Percentiles rank a stretch among this genome's conserved stretches.
Evolutionary conservation across 2,888 invertebrate species (phyloP).

Genomic region (Tetragnatha montana): DNA sequence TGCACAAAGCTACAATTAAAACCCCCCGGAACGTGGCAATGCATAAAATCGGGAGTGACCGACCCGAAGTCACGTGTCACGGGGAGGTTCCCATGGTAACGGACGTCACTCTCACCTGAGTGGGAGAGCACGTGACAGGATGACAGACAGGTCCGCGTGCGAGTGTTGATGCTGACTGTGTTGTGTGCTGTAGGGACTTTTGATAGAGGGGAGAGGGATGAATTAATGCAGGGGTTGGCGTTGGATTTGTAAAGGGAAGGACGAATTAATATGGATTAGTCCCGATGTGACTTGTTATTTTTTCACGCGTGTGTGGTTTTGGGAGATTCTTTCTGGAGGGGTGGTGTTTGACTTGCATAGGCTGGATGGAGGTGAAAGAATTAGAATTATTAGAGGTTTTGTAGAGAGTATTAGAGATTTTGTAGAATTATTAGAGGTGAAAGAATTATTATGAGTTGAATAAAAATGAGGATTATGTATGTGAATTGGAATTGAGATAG

Average conservation of each 20-base stretch:
- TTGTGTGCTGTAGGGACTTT: background rate
- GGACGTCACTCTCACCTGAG: constrained; percentile 58
- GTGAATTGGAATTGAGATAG: too few species aligned
- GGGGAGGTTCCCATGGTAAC: constrained; percentile 44
- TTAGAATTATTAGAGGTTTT: too few species aligned
- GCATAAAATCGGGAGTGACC: constrained; percentile 49
- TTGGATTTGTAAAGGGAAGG: background rate
- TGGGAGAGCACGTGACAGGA: constrained; percentile 34
- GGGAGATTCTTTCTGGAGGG: too few species aligned
- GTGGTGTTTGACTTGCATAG: too few species aligned
- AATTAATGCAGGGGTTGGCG: background rate
- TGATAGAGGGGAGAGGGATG: background rate
- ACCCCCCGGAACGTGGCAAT: constrained; percentile 45
- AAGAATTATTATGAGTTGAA: too few species aligned
- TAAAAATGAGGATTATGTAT: too few species aligned
- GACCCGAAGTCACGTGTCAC: constrained; percentile 5
- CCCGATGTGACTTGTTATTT: too few species aligned
- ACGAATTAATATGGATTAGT: background rate
- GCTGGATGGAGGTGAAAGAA: too few species aligned
- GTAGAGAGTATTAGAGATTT: too few species aligned
- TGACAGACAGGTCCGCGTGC: background rate
- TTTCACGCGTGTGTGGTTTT: too few species aligned
- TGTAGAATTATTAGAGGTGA: too few species aligned
- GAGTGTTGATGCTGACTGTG: background rate
- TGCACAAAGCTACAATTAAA: constrained; percentile 55